Conservation (phyloP, 2,888 invertebrate species). For the Caenorhabditis angaria region DNA sequence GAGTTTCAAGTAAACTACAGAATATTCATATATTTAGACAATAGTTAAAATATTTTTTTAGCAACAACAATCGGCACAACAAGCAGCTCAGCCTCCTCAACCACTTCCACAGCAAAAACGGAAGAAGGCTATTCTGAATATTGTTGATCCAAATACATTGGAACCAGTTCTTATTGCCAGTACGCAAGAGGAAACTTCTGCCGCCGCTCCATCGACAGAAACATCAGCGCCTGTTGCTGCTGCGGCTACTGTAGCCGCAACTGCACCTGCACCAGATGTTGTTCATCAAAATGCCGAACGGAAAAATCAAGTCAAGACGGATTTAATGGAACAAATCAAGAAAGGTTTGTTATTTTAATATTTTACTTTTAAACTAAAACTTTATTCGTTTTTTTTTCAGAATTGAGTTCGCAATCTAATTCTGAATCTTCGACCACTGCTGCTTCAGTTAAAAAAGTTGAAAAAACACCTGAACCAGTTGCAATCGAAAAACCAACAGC, state of each 20-base stretch:
- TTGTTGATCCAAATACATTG: conserved; percentile 40
- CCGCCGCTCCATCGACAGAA: background rate
- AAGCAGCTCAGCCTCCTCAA: conserved; percentile 14
- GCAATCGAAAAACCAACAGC: background rate
- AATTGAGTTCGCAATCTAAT: background rate
- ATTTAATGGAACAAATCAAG: conserved; percentile 21
- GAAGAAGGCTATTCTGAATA: conserved; percentile 23
- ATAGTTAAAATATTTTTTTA: no score
- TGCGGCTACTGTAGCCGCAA: background rate
- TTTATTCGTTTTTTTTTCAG: conserved; percentile 5
- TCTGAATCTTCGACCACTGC: background rate
- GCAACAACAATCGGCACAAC: background rate
- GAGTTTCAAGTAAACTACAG: background rate
- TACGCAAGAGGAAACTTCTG: conserved; percentile 1
- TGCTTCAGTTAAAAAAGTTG: background rate
- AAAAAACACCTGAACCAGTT: background rate
- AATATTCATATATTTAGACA: no score
- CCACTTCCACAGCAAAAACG: conserved; percentile 12
- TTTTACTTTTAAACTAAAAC: background rate
- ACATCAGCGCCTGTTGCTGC: conserved; percentile 6
- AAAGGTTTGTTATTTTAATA: background rate
- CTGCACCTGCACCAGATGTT: background rate
- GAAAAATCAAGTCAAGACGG: conserved; percentile 11
- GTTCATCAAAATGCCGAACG: conserved; percentile 19
- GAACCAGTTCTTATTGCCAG: conserved; percentile 15